Evolutionary conservation across 2,797 vertebrate genomes (phyloP).

Genomic region (Mastacembelus armatus): DNA sequence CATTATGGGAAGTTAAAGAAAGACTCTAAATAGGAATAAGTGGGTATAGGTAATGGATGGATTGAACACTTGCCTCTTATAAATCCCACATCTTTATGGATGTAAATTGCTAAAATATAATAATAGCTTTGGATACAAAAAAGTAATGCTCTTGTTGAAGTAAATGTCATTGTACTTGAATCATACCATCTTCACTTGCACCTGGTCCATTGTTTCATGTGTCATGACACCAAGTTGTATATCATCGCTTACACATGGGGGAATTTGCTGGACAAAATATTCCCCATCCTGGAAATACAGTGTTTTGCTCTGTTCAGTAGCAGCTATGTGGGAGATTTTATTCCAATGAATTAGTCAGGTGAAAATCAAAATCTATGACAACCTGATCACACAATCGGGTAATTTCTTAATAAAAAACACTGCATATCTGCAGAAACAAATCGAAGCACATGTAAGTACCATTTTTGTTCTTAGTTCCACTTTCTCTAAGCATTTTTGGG

Average conservation of each 20-base stretch:
- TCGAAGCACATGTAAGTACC: not conserved
- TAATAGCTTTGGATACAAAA: too few relatives aligned
- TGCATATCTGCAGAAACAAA: too few relatives aligned
- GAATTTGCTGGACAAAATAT: not conserved
- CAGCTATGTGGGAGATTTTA: constrained; percentile 19
- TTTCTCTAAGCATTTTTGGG: not conserved
- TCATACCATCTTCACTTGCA: constrained; percentile 3
- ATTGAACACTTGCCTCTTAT: too few relatives aligned
- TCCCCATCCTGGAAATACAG: not conserved
- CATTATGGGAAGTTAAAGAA: too few relatives aligned
- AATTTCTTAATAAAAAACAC: too few relatives aligned
- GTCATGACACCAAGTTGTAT: not conserved
- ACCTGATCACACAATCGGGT: too few relatives aligned
- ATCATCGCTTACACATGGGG: not conserved
- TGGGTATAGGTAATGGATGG: too few relatives aligned
- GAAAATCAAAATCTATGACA: not conserved
- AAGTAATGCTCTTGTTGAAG: too few relatives aligned
- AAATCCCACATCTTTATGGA: too few relatives aligned
- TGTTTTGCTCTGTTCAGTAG: not conserved
- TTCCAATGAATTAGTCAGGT: not conserved
- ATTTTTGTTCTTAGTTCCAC: not conserved
- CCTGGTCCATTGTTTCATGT: constrained; percentile 5
- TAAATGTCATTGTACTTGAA: not conserved
- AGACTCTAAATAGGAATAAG: too few relatives aligned
- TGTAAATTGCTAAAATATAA: too few relatives aligned